Conservation (phyloP, 2,888 invertebrate species). For the Epinotia demarniana region DNA sequence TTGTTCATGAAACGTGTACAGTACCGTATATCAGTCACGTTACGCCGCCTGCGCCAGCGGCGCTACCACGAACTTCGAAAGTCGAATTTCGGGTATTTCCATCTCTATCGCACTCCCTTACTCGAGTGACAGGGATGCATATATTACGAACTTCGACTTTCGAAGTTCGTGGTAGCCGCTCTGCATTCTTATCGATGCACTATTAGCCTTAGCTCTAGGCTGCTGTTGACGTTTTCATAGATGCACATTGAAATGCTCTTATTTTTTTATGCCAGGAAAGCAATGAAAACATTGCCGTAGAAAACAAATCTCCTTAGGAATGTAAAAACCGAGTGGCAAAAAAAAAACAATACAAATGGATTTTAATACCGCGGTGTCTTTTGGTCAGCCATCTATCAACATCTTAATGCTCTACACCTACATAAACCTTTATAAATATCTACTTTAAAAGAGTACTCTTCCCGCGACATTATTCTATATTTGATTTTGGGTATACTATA, state of each 20-base stretch:
- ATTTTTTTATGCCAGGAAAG: not conserved
- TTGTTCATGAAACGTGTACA: constrained; percentile 50
- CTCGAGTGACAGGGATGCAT: no score
- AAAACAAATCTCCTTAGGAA: not conserved
- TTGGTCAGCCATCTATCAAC: not conserved
- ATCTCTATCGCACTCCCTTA: no score
- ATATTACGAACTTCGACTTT: no score
- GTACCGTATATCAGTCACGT: constrained; percentile 62
- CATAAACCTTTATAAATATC: not conserved
- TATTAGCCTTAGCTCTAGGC: constrained; percentile 26
- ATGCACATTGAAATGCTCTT: not conserved
- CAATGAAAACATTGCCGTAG: not conserved
- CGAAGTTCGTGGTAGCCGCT: no score
- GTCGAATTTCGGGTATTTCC: no score
- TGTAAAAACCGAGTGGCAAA: not conserved
- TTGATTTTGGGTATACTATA: not conserved
- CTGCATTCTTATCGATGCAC: constrained; percentile 46
- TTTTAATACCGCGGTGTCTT: constrained; percentile 5
- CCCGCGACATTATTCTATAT: not conserved
- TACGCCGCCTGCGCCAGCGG: constrained; percentile 62
- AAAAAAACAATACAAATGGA: not conserved
- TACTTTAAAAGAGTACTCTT: not conserved
- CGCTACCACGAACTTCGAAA: no score
- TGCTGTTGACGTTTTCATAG: constrained; percentile 32
- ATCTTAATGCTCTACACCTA: not conserved